Evolutionary conservation across 2,888 invertebrate genomes (phyloP), one percentile per base, ranked within the genome.

Genomic region (Agrilus biguttatus): DNA sequence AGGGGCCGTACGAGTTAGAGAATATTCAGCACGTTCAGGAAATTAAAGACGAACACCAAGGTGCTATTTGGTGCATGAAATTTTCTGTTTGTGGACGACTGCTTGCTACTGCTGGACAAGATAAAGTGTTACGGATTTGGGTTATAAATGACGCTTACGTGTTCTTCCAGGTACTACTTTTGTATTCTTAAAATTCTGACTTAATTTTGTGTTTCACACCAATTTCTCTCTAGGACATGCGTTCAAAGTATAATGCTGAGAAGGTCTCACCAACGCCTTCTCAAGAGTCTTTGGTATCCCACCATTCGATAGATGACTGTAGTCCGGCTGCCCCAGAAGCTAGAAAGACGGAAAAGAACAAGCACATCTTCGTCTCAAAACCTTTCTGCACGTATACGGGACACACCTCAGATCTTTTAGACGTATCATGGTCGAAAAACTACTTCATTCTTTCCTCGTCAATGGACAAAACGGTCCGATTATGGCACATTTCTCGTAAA

Each of bases 21-120:
- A 88, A 91, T 40, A 73, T 96, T 19, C 80, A 90, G 59, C 86
- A 92, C 53, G 87, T 96, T 1, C 88, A 88, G 70, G 92, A 84
- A 53, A 48, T 67, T 14, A 61, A 60, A 45, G 63, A 64, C 33
- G 63, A 63, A 49, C 92, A 95, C 64, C 77, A 80, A 10, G 92
- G 93, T 37, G 92, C 97, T 2, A 90, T 98, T 53, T 98, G 97
- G 97, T 93, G 93, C 60, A 93, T 97, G 86, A 93, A 93, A 69
- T 97, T 96, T 67, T 95, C 93, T 43, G 85, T 84, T 44, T 97
- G 96, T 69, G 96, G 96, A 0, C 75, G 93, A 12, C 72, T 98
- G 47, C 68, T 98, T 55, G 97, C 97, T 21, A 96, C 96, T 1
- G 97, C 96, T 42, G 97, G 97, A 0, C 95, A 97, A 71, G 97